Evolutionary conservation across 2,888 invertebrate species (phyloP).

Genomic region (Drosophila robusta): DNA sequence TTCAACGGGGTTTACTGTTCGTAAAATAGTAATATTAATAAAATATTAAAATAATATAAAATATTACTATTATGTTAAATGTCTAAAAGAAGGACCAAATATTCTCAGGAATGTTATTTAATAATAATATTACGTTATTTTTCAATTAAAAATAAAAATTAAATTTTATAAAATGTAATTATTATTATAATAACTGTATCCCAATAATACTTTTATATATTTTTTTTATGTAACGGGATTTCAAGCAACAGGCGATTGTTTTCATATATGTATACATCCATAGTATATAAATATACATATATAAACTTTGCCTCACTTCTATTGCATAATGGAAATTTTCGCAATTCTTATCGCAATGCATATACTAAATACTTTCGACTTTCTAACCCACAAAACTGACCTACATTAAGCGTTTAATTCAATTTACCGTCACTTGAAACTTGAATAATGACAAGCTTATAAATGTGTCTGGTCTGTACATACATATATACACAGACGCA

Average conservation of each 20-base stretch:
- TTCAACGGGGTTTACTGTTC: neutral
- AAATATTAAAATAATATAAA: neutral
- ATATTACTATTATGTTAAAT: neutral
- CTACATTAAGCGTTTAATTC: conserved; percentile 52
- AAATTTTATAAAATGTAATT: no score
- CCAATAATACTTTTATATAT: neutral
- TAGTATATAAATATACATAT: neutral
- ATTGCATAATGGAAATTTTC: conserved; percentile 59
- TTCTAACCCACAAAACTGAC: conserved; percentile 51
- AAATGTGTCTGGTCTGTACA: conserved; percentile 6
- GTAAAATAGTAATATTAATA: neutral
- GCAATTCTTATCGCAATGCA: conserved; percentile 38
- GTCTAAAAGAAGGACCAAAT: neutral
- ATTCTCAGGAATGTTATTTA: no score
- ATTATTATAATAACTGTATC: no score
- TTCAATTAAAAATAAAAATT: no score
- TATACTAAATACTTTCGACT: conserved; percentile 18
- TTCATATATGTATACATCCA: neutral
- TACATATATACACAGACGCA: neutral
- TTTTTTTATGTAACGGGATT: no score
- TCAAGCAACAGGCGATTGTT: conserved; percentile 18
- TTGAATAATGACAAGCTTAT: conserved; percentile 21
- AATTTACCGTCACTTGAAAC: conserved; percentile 14
- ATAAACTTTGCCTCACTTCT: neutral
- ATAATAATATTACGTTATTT: no score